Percentiles rank a stretch among this genome's conserved stretches.
Conservation (phyloP, 2,888 invertebrate species). For the Acanthosepion lycidas region DNA sequence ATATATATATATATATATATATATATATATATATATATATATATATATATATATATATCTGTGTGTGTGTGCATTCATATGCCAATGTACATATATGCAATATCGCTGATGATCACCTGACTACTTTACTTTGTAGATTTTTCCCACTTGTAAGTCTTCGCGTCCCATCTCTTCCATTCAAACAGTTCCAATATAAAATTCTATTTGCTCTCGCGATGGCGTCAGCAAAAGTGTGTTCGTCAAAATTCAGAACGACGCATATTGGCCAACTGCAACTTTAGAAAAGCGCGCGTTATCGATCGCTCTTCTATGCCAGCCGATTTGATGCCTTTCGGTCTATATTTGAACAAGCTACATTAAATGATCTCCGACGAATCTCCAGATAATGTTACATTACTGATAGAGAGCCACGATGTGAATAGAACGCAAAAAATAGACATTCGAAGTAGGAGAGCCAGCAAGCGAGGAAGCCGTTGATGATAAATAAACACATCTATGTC, state of each 20-base stretch:
- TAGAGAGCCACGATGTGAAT: too few relatives aligned
- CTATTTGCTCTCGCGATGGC: not conserved
- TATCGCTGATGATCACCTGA: not conserved
- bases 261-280: not conserved
- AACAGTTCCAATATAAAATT: not conserved
- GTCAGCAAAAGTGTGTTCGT: not conserved
- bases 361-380: not conserved
- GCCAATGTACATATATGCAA: not conserved
- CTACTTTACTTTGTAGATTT: not conserved
- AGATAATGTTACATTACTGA: too few relatives aligned
- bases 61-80: not conserved
- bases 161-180: not conserved
- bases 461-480: too few relatives aligned
- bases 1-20: conserved; percentile 33
- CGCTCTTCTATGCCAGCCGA: not conserved
- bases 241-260: not conserved
- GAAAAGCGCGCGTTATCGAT: not conserved
- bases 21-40: not conserved
- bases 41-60: conserved; percentile 6
- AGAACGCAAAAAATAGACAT: not conserved
- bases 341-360: not conserved
- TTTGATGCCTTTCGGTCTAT: not conserved
- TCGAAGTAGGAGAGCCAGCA: not conserved
- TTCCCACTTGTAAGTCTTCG: not conserved
- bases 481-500: too few relatives aligned